A percentile compares a stretch with the other conserved stretches of the same genome.
phyloP scores from a whole-genome alignment of 2,113 vertebrate species.

The Chloropsis hardwickii region DNA sequence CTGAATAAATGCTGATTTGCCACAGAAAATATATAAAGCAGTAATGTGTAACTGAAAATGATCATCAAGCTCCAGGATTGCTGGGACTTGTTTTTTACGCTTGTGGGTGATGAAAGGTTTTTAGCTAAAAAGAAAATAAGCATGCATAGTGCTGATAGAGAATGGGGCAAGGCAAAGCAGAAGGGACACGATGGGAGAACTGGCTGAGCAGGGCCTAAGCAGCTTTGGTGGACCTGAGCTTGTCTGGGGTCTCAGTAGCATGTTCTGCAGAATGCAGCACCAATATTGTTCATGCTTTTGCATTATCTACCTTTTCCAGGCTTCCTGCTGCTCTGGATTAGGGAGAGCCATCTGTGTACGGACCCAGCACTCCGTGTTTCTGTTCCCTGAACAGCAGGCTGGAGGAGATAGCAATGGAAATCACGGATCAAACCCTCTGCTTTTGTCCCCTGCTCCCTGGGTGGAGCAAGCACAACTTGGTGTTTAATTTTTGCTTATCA shows the following conservation, averaged over 20 bases:
- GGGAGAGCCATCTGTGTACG: background rate
- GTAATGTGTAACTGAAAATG: background rate
- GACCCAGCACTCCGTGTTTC: background rate
- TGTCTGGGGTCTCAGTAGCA: background rate
- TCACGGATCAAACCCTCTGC: background rate
- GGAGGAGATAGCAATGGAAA: background rate
- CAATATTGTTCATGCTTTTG: background rate
- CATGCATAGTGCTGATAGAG: background rate
- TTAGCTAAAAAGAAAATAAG: background rate
- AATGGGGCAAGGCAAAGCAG: background rate
- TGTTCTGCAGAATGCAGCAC: background rate
- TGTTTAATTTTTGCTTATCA: background rate
- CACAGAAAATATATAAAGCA: background rate
- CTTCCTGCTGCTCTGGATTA: background rate
- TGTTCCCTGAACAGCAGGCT: background rate
- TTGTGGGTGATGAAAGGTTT: background rate
- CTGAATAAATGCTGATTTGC: conserved; percentile 16
- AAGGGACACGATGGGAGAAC: background rate
- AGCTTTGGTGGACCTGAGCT: background rate
- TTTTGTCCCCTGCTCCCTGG: background rate
- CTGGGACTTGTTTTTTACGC: background rate
- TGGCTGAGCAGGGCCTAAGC: background rate
- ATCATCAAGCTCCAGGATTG: background rate
- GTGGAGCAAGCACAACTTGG: background rate
- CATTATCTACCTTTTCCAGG: background rate